phyloP scores from a whole-genome alignment of 2,113 vertebrate genomes.

The Oryzias javanicus region DNA sequence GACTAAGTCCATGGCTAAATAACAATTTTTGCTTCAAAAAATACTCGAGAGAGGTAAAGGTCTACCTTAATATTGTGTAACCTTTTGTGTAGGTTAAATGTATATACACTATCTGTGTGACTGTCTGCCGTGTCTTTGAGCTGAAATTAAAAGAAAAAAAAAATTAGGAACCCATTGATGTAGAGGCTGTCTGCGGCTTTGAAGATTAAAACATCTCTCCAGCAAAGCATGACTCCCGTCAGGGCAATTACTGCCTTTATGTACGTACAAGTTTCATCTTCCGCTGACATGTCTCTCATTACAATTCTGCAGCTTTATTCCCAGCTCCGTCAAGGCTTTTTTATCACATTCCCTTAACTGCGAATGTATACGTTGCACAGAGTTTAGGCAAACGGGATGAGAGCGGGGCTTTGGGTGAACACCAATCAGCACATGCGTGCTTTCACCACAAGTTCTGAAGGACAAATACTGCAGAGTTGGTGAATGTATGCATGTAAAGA shows the following conservation, averaged over 20 bases:
- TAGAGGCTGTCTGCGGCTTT: slow-evolving; percentile 1
- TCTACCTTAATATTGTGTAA: too few relatives aligned
- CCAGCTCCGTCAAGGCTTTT: background rate
- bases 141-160: too few relatives aligned
- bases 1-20: too few relatives aligned
- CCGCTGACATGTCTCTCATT: background rate
- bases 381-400: background rate
- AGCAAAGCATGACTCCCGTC: slow-evolving; percentile 1
- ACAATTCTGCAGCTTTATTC: background rate
- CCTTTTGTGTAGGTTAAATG: too few relatives aligned
- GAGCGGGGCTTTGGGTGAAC: background rate
- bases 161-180: background rate
- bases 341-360: background rate
- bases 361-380: background rate
- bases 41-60: too few relatives aligned
- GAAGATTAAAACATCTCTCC: slow-evolving; percentile 5
- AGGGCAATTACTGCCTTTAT: slow-evolving; percentile 1
- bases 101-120: too few relatives aligned
- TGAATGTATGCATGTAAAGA: background rate
- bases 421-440: too few relatives aligned
- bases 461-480: background rate
- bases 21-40: too few relatives aligned
- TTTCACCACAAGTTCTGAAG: too few relatives aligned
- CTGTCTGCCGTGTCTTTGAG: too few relatives aligned
- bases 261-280: background rate